Conservation (phyloP, 2,113 vertebrate species). For the Todiramphus chloris region DNA sequence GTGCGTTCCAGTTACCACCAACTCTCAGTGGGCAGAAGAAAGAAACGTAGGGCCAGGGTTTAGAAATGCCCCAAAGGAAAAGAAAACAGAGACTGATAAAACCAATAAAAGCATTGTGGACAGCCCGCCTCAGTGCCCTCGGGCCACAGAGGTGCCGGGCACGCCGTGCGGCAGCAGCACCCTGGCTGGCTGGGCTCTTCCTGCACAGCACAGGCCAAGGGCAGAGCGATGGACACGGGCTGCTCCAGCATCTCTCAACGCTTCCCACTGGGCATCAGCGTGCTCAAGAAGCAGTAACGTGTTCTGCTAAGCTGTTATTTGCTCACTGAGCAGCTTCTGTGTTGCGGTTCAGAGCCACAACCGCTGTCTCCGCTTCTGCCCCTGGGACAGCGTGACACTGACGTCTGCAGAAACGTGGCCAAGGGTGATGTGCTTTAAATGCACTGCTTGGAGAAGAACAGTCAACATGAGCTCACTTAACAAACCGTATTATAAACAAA, state of each 20-base stretch:
- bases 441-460: background rate
- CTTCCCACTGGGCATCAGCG: accelerated
- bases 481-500: background rate
- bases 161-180: accelerated
- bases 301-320: background rate
- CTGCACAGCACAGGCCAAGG: accelerated
- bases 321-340: background rate
- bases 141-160: accelerated
- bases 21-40: background rate
- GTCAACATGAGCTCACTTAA: background rate
- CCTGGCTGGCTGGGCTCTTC: accelerated
- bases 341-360: background rate
- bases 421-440: accelerated
- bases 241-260: accelerated
- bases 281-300: background rate
- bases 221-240: background rate
- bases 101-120: background rate
- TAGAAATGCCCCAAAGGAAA: background rate
- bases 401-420: background rate
- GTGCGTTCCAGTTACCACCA: background rate
- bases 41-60: background rate
- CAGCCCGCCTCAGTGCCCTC: background rate
- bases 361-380: accelerated
- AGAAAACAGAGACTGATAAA: background rate
- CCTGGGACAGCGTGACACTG: background rate